A percentile compares a stretch with the other conserved stretches of the same genome.
Conservation (phyloP, 2,113 vertebrate genomes). For the Columba livia region DNA sequence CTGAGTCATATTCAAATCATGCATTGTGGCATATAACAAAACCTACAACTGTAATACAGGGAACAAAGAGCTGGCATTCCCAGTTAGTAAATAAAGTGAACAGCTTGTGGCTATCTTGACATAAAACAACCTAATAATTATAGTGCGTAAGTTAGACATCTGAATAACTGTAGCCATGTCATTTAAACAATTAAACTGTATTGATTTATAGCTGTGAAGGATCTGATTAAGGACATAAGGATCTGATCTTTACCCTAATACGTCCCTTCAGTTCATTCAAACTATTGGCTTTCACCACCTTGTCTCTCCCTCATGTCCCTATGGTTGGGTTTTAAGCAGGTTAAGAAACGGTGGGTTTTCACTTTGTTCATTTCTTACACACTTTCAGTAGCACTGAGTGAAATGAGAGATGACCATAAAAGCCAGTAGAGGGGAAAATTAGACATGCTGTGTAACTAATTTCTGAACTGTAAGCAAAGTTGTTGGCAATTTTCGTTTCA, state of each 20-base stretch:
- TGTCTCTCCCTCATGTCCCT: background rate
- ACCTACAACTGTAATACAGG: background rate
- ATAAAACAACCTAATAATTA: slow-evolving; percentile 18
- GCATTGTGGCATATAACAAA: background rate
- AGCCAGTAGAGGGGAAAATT: slow-evolving; percentile 35
- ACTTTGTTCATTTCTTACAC: slow-evolving; percentile 9
- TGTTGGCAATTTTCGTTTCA: background rate
- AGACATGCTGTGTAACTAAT: slow-evolving; percentile 40
- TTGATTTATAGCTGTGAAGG: background rate
- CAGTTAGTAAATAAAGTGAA: background rate
- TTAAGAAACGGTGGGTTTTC: background rate
- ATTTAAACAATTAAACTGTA: background rate
- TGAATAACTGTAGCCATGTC: background rate
- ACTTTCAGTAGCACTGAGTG: background rate
- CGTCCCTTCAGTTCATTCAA: background rate
- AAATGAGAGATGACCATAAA: slow-evolving; percentile 12
- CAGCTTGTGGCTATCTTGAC: background rate
- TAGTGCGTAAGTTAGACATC: background rate
- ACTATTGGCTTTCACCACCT: background rate
- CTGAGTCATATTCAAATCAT: background rate
- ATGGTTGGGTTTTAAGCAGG: background rate
- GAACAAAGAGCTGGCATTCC: background rate
- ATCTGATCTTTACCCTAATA: background rate
- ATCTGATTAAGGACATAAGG: background rate
- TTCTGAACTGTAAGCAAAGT: slow-evolving; percentile 36